Conservation (phyloP, 2,797 vertebrate species). For the Huso huso region DNA sequence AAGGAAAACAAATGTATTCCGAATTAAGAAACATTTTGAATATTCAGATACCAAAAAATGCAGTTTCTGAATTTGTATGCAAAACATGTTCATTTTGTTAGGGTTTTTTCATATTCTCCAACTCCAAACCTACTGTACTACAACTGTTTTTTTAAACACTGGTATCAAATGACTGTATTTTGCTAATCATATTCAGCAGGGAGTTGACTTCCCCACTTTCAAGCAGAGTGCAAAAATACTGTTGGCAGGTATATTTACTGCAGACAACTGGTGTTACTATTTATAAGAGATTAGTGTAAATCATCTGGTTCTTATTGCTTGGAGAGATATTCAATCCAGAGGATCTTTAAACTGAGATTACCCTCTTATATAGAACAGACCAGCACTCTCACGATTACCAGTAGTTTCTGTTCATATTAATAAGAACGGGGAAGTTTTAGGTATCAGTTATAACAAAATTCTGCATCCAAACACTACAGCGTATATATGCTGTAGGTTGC, state of each 20-base stretch:
- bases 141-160: too few species aligned
- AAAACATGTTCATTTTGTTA: too few species aligned
- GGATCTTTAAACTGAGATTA: slow-evolving; percentile 30
- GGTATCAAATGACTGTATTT: not conserved
- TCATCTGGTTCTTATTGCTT: slow-evolving; percentile 35
- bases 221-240: not conserved
- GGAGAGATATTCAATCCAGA: slow-evolving; percentile 27
- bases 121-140: too few species aligned
- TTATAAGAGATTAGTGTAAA: slow-evolving; percentile 31
- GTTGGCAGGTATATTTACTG: slow-evolving; percentile 25
- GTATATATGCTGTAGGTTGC: too few species aligned
- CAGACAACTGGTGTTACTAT: slow-evolving; percentile 32
- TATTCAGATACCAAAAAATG: too few species aligned
- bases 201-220: not conserved
- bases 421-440: too few species aligned
- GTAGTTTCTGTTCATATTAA: not conserved
- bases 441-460: too few species aligned
- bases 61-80: too few species aligned
- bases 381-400: slow-evolving; percentile 1
- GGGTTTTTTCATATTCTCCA: too few species aligned
- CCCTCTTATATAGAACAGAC: slow-evolving; percentile 28
- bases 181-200: not conserved
- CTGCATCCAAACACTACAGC: too few species aligned
- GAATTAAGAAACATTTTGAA: too few species aligned
- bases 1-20: too few species aligned